Percentiles rank a stretch among this genome's conserved stretches.
phyloP scores from a whole-genome alignment of 92 coral and sea anemone species.

The Bergia sp. region DNA sequence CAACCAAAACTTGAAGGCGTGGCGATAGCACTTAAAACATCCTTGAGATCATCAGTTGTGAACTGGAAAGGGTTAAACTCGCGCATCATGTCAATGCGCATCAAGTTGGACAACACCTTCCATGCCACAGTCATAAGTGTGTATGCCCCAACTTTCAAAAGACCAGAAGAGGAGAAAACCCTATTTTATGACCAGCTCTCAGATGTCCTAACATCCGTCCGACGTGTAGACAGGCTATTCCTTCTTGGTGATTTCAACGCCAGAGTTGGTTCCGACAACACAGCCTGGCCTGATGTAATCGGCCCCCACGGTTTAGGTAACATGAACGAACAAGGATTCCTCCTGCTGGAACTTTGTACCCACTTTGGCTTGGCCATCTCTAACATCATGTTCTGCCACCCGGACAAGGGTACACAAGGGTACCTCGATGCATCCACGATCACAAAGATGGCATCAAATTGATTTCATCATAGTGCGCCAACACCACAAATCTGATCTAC shows the following conservation, averaged over 20 bases:
- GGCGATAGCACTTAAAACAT: not conserved
- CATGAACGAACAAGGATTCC: not conserved
- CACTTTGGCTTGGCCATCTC: no score
- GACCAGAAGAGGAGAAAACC: not conserved
- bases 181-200: not conserved
- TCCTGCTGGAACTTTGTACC: no score
- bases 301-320: not conserved
- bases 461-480: no score
- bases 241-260: conserved; percentile 2
- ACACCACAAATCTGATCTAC: no score
- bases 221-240: not conserved
- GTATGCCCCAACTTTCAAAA: not conserved
- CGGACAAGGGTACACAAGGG: no score
- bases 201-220: not conserved
- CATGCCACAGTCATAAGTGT: not conserved
- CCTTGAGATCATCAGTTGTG: not conserved
- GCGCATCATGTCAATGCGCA: not conserved
- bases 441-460: not conserved
- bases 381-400: not conserved
- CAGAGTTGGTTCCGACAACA: not conserved
- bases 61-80: not conserved
- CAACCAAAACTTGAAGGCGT: conserved; percentile 11
- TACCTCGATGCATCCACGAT: no score
- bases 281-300: not conserved
- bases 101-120: not conserved